These are phyloP conservation scores for Rhinogobio ventralis DNA, from an alignment of 2,797 vertebrate genomes.

Conservation along the genomic window DNA sequence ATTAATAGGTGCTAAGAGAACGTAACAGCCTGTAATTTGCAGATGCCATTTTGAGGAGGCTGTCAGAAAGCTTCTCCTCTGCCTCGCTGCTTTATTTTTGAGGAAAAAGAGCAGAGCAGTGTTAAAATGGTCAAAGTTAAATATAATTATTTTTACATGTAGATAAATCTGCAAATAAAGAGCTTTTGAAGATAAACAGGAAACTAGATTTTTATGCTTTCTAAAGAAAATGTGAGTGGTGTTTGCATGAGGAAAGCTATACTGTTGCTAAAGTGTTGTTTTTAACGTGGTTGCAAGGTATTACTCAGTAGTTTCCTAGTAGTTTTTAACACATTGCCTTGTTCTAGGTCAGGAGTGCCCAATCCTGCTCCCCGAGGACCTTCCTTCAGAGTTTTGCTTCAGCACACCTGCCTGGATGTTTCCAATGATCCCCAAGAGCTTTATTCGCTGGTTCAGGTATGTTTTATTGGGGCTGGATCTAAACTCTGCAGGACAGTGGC, in stretches of 20 bases:
- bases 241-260: background rate
- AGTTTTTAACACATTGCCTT: background rate
- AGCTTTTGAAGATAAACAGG: background rate
- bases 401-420: background rate
- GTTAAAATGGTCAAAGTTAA: constrained; percentile 21
- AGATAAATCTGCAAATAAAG: constrained; percentile 4
- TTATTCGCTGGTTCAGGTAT: background rate
- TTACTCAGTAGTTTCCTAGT: background rate
- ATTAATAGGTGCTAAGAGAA: constrained; percentile 63
- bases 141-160: constrained; percentile 7
- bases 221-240: background rate
- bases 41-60: constrained; percentile 56
- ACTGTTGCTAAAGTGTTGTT: background rate
- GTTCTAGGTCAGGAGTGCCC: background rate
- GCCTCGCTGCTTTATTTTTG: constrained; percentile 19
- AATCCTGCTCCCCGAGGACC: background rate
- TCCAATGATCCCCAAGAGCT: background rate
- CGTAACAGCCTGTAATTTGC: constrained; percentile 61
- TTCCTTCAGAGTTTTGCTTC: background rate
- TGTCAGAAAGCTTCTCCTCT: constrained; percentile 53
- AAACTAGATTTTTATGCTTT: background rate
- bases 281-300: background rate
- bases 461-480: background rate
- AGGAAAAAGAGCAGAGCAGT: constrained; percentile 9
- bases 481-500: too few species aligned